Evolutionary conservation across 2,888 invertebrate species (phyloP).

Genomic region (Latrodectus hesperus): DNA sequence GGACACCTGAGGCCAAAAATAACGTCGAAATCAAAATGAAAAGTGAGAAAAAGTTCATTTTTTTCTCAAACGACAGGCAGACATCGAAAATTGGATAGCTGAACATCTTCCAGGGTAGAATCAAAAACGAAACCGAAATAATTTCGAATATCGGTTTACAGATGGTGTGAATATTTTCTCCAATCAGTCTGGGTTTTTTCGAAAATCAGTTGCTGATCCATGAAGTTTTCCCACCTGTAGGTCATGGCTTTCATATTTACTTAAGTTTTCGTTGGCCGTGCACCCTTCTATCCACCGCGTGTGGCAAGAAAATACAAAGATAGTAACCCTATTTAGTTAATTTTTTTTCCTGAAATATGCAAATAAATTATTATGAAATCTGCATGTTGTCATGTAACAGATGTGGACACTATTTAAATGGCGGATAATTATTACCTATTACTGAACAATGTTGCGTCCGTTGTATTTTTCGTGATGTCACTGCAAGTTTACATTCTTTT

Average conservation of each 20-base stretch:
- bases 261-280: neutral
- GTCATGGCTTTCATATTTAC: neutral
- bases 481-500: no score
- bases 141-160: slow-evolving; percentile 22
- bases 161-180: slow-evolving; percentile 42
- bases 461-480: no score
- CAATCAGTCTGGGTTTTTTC: slow-evolving; percentile 9
- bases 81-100: slow-evolving; percentile 10
- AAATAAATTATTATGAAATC: no score
- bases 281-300: neutral
- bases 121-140: slow-evolving; percentile 5
- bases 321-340: no score
- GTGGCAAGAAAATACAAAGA: no score
- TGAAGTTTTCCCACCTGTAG: neutral
- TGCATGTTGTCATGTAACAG: no score
- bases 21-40: slow-evolving; percentile 4
- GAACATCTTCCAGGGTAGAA: neutral
- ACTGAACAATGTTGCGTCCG: no score
- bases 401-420: no score
- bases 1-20: slow-evolving; percentile 61
- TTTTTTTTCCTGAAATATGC: no score
- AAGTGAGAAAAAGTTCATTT: neutral
- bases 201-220: slow-evolving; percentile 5
- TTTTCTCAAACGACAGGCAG: neutral
- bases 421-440: no score